These are phyloP conservation scores for Falcaria lacertinaria DNA, from an alignment of 2,888 invertebrate genomes.

Conservation along the genomic window DNA sequence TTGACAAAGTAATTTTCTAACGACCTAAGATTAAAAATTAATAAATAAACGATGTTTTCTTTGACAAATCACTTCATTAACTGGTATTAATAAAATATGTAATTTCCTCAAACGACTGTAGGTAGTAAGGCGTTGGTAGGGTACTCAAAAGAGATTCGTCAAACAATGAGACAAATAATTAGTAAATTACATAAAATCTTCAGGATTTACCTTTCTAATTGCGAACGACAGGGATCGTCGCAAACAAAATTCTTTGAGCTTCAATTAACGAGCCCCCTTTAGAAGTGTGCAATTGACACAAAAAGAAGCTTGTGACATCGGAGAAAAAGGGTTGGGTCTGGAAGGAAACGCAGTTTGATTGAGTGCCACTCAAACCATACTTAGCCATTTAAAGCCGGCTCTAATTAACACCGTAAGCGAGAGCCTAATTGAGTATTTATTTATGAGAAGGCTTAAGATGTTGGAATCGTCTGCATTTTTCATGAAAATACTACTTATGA, in stretches of 20 bases:
- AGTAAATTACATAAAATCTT: constrained; percentile 19
- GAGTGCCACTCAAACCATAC: constrained; percentile 48
- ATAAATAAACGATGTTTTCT: neutral
- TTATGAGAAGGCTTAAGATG: constrained; percentile 10
- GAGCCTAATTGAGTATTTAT: constrained; percentile 44
- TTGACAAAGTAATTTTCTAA: neutral
- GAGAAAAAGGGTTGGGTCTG: constrained; percentile 59
- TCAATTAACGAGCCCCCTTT: constrained; percentile 56
- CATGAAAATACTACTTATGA: neutral
- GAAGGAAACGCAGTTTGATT: constrained; percentile 48
- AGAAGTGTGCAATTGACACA: constrained; percentile 59
- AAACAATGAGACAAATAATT: constrained; percentile 14
- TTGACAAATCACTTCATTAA: neutral
- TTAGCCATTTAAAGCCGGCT: constrained; percentile 50
- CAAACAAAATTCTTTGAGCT: constrained; percentile 59
- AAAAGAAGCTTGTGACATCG: constrained; percentile 62
- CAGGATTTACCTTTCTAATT: constrained; percentile 35
- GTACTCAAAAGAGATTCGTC: neutral
- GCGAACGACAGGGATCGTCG: constrained; percentile 35
- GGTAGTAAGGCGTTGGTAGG: no score
- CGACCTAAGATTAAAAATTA: neutral
- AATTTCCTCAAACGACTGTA: neutral
- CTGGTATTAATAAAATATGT: neutral
- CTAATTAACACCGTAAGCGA: constrained; percentile 55
- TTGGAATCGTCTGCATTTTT: neutral